Base-by-base conservation (phyloP, 1,140 invertebrate genomes). In the Lepidostoma basale region DNA sequence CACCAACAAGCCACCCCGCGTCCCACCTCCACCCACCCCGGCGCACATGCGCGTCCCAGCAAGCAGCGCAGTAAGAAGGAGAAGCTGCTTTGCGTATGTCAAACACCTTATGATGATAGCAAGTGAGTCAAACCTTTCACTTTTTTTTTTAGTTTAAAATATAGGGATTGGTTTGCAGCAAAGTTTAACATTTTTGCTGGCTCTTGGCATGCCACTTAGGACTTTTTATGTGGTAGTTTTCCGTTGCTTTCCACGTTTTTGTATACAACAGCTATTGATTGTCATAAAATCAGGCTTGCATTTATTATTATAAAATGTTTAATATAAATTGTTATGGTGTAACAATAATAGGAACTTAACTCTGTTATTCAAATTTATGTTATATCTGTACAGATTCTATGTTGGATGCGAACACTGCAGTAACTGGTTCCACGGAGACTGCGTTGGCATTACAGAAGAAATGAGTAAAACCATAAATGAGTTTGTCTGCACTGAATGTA, bases 371-470 rank as follows among this genome's bases (percentile, higher is more conserved):
- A 40, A 52, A 45, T 49, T 26, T 33, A 49, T 39, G 73, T 45
- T 58, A 75, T 63, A 6, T 56, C 12, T 26, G 12, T 60, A 0
- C 75, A 96, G 94, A 78, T 98, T 98, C 80, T 99, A 98, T 81
- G 94, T 99, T 71, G 95, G 95, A 30, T 99, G 98, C 83, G 97
- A 98, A 81, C 82, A 95, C 62, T 99, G 97, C 79, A 95, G 94
- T 73, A 97, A 98, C 81, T 99, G 97, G 96, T 99, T 98, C 84
- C 97, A 99, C 79, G 96, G 96, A 1, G 90, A 94, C 74, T 99
- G 98, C 78, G 95, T 99, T 1, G 94, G 92, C 18, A 93, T 99
- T 40, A 95, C 94, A 0, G 94, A 98, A 79, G 91, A 92, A 77
- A 93, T 94, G 84, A 96, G 95, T 59, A 95, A 96, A 78, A 89